Conservation (phyloP, 2,113 vertebrate species). For the Nibea coibor region DNA sequence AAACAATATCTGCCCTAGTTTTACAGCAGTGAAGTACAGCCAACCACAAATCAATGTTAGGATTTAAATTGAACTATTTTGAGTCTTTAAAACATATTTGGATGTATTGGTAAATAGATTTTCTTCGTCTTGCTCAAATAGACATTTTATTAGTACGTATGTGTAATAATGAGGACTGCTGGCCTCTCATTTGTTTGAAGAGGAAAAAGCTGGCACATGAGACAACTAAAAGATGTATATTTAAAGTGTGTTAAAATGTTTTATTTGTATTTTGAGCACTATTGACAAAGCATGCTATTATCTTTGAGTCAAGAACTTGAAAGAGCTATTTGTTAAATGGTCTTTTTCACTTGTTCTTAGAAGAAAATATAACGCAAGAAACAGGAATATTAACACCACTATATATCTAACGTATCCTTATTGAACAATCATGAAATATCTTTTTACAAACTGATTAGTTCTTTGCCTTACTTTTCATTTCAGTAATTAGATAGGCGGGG, state of each 20-base stretch:
- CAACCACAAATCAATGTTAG: neutral
- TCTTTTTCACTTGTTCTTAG: neutral
- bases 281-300: neutral
- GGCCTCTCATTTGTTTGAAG: neutral
- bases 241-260: neutral
- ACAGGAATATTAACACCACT: neutral
- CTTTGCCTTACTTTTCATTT: neutral
- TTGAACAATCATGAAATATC: neutral
- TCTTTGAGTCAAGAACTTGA: neutral
- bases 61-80: neutral
- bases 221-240: neutral
- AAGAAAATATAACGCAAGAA: neutral
- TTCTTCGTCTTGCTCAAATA: neutral
- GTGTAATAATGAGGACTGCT: neutral
- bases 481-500: neutral
- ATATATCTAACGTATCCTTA: neutral
- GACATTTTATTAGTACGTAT: neutral
- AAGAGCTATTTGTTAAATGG: neutral
- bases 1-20: slow-evolving; percentile 3
- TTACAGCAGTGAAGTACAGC: neutral
- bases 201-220: neutral
- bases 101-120: neutral
- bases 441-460: neutral
- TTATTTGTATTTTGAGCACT: slow-evolving; percentile 10
- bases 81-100: neutral